Base-by-base conservation (phyloP, 2,888 invertebrate species). In the Agonopterix subpropinquella region DNA sequence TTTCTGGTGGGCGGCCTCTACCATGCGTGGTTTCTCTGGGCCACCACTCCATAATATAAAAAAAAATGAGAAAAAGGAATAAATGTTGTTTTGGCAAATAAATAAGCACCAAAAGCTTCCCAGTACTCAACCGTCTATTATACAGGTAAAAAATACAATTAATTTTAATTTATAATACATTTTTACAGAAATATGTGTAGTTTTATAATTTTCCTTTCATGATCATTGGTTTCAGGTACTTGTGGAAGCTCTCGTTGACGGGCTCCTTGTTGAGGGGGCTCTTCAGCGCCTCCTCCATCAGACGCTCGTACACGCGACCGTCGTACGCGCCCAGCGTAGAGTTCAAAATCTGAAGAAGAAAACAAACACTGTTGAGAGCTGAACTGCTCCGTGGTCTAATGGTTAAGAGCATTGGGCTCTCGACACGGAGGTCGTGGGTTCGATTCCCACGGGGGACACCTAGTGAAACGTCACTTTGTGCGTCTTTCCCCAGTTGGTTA, bases 291-390 rank as follows among this genome's bases (percentile, higher is more conserved):
- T 94, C 93, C 49, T 91, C 92, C 77, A 93, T 94, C 48, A 96
- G 83, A 8, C 95, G 89, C 64, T 95, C 93, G 73, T 96, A 96
- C 36, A 95, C 95, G 58, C 94, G 92, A 0, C 96, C 96, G 75
- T 96, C 96, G 70, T 92, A 95, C 0, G 93, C 90, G 2, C 96
- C 96, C 37, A 96, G 80, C 0, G 95, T 91, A 0, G 95, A 95
- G 44, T 90, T 89, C 11, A 85, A 59, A 18, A 84, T 68, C 83
- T 84, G 54, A n/a, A n/a, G 51, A 13, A 47, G 35, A 47, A 49
- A 41, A 51, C 8, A n/a, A 28, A 18, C 15, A 18, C 46, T 28
- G 28, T 28, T 28, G 7, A 28, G 4, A 28, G 13, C 28, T 28
- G 28, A n/a, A n/a, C n/a, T n/a, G n/a, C n/a, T n/a, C n/a, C n/a